A percentile compares a stretch with the other conserved stretches of the same genome.
phyloP scores from a whole-genome alignment of 2,797 vertebrate species.

The Microhierax caerulescens region DNA sequence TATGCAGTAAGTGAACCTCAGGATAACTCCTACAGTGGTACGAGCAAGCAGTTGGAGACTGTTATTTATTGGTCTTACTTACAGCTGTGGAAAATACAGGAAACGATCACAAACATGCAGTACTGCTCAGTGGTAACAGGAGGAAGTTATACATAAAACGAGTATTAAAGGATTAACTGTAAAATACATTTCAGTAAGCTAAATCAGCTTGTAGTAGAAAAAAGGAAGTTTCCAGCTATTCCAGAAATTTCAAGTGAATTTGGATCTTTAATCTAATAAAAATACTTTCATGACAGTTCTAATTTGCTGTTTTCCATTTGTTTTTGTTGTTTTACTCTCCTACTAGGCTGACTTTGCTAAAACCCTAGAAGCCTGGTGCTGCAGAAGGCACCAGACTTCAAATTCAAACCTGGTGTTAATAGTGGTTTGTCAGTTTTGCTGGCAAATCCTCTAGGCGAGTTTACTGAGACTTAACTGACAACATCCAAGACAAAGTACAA shows the following conservation, averaged over 20 bases:
- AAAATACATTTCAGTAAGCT: slow-evolving; percentile 44
- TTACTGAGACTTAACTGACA: slow-evolving; percentile 26
- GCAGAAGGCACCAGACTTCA: slow-evolving; percentile 5
- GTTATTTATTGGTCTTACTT: slow-evolving; percentile 52
- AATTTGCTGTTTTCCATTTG: not conserved
- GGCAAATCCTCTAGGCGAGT: slow-evolving; percentile 36
- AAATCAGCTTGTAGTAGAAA: slow-evolving; percentile 38
- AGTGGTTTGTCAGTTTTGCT: not conserved
- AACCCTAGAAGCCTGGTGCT: not conserved
- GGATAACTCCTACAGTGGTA: not conserved
- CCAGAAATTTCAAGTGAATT: slow-evolving; percentile 45
- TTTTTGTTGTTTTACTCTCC: not conserved
- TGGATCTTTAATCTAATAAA: slow-evolving; percentile 59
- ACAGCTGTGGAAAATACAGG: slow-evolving; percentile 48
- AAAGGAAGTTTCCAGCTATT: slow-evolving; percentile 25
- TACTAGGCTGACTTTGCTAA: not conserved
- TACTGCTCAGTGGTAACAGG: slow-evolving; percentile 53
- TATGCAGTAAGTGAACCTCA: not conserved
- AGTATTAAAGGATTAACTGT: slow-evolving; percentile 69
- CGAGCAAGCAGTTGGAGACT: slow-evolving; percentile 1
- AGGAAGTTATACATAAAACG: slow-evolving; percentile 39
- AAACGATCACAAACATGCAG: slow-evolving; percentile 34
- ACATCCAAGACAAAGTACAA: slow-evolving; percentile 20
- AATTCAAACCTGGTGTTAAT: slow-evolving; percentile 4
- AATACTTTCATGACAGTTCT: slow-evolving; percentile 13